Conservation (phyloP, 1,140 invertebrate genomes). For the Saccostrea cuccullata region DNA sequence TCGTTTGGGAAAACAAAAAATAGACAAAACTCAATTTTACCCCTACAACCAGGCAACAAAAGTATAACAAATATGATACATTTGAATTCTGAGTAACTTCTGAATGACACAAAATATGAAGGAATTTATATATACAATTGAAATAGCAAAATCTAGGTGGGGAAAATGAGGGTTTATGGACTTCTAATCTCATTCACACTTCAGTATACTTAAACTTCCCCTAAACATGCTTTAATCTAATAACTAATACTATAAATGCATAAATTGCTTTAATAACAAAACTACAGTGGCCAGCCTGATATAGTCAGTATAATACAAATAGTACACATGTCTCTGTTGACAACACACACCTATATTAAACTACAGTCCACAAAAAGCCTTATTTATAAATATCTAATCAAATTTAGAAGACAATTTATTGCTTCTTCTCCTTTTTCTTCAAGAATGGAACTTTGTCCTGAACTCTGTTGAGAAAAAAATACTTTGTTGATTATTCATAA, state of each 20-base stretch:
- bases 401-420: conserved; percentile 52
- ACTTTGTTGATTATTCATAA: background rate
- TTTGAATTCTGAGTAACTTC: conserved; percentile 12
- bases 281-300: background rate
- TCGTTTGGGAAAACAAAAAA: background rate
- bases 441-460: conserved; percentile 93
- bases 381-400: conserved; percentile 13
- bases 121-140: background rate
- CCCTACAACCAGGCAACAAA: conserved; percentile 5
- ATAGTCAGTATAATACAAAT: conserved; percentile 6
- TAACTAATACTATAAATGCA: background rate
- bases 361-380: conserved; percentile 30
- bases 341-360: conserved; percentile 18
- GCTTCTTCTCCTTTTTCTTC: conserved; percentile 89
- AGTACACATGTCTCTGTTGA: conserved; percentile 4
- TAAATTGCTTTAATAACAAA: conserved; percentile 11
- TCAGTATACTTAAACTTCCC: background rate
- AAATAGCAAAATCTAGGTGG: conserved; percentile 23
- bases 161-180: background rate
- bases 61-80: background rate
- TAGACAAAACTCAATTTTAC: background rate
- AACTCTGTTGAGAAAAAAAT: conserved; percentile 84
- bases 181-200: conserved; percentile 15
- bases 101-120: background rate
- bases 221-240: background rate